Conservation (phyloP, 2,888 invertebrate genomes). For the Hemithea aestivaria region DNA sequence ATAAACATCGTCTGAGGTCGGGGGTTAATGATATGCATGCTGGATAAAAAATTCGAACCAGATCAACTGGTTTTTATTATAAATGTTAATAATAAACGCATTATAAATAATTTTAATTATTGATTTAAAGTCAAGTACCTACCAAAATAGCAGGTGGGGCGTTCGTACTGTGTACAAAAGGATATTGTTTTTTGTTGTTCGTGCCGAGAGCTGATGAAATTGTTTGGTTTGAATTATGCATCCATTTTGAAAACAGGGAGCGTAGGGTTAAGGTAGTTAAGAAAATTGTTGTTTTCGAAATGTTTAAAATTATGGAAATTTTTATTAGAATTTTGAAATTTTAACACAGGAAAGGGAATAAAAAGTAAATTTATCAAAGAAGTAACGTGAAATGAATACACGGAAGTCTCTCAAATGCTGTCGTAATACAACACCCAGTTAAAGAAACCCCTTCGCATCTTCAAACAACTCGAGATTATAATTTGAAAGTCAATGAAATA, state of each 20-base stretch:
- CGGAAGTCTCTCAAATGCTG: neutral
- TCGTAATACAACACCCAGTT: conserved; percentile 3
- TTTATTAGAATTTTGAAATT: neutral
- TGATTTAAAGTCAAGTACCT: no score
- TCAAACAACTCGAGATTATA: conserved; percentile 3
- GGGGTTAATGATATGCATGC: no score
- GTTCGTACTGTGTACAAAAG: conserved; percentile 7
- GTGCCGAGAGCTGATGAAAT: conserved; percentile 12
- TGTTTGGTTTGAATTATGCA: conserved; percentile 23
- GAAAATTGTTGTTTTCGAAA: neutral
- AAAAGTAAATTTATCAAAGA: neutral
- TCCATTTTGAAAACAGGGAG: conserved; percentile 13
- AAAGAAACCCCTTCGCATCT: conserved; percentile 3
- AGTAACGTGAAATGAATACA: neutral
- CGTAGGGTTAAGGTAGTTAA: conserved; percentile 2
- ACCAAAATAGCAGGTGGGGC: conserved; percentile 4
- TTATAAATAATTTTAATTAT: no score
- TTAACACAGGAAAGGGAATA: neutral
- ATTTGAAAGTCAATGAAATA: conserved; percentile 8
- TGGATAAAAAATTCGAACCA: no score
- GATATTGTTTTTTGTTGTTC: conserved; percentile 25
- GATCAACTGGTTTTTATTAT: no score
- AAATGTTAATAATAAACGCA: no score
- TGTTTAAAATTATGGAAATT: neutral
- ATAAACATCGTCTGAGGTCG: no score